A percentile compares a stretch with the other conserved stretches of the same genome.
These are phyloP conservation scores for Chelonia mydas DNA, from an alignment of 2,797 vertebrate species.

Conservation along the genomic window DNA sequence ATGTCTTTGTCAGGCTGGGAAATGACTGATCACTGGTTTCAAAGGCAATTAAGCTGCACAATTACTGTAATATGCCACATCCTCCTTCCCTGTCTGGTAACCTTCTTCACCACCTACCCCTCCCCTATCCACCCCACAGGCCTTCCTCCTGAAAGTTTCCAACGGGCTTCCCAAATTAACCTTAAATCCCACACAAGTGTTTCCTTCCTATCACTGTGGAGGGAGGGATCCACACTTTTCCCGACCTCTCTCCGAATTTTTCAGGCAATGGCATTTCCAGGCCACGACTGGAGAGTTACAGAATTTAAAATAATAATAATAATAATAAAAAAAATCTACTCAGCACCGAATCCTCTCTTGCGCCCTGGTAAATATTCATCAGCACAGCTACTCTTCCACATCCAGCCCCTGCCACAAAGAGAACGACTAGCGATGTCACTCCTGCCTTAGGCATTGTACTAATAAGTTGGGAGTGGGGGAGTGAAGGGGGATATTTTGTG, in stretches of 20 bases:
- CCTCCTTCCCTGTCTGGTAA: constrained; percentile 10
- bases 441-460: constrained; percentile 63
- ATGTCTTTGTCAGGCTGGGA: constrained; percentile 39
- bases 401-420: not conserved
- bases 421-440: not conserved
- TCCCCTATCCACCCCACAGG: not conserved
- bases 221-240: not conserved
- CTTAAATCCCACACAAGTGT: not conserved
- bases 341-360: not conserved
- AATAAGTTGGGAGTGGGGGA: constrained; percentile 60
- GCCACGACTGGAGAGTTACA: not conserved
- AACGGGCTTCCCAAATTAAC: rapidly evolving
- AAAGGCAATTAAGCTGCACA: constrained; percentile 67
- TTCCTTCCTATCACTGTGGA: not conserved
- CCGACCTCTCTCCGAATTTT: not conserved
- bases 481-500: constrained; percentile 62
- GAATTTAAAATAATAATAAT: not conserved
- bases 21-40: constrained; percentile 54
- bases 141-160: not conserved
- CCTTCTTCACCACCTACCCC: not conserved
- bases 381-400: constrained; percentile 48
- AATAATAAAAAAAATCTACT: not conserved
- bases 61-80: not conserved
- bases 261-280: not conserved
- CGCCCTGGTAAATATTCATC: constrained; percentile 56